phyloP scores from a whole-genome alignment of 2,888 invertebrate genomes.

The Drosophila recens region DNA sequence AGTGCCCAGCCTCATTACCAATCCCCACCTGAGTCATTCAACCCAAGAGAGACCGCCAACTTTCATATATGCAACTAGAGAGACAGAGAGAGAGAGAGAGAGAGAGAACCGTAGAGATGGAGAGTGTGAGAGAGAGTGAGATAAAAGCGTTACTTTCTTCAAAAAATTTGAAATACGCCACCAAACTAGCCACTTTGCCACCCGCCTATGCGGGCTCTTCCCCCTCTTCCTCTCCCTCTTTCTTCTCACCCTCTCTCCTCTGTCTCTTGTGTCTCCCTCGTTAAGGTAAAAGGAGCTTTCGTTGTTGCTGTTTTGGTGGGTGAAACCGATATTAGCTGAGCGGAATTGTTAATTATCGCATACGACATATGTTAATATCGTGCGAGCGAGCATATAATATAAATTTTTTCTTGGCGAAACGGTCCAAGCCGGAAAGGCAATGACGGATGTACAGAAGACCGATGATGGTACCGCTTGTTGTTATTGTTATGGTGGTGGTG shows the following conservation, averaged over 20 bases:
- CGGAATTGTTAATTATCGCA: constrained; percentile 82
- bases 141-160: constrained; percentile 62
- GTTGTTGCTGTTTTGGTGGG: constrained; percentile 69
- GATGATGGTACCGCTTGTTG: constrained; percentile 14
- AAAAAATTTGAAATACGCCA: constrained; percentile 66
- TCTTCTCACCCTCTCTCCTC: background rate
- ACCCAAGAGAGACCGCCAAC: constrained; percentile 52
- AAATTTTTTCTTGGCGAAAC: constrained; percentile 30
- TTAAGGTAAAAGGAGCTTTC: constrained; percentile 67
- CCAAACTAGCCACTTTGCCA: constrained; percentile 26
- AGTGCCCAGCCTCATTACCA: constrained; percentile 18
- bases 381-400: constrained; percentile 23
- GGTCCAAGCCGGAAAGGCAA: constrained; percentile 57
- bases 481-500: background rate
- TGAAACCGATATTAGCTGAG: constrained; percentile 83
- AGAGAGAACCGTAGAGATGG: background rate
- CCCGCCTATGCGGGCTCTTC: constrained; percentile 19
- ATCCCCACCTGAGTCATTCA: constrained; percentile 73
- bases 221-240: background rate
- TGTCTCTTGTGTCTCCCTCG: constrained; percentile 8
- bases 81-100: background rate
- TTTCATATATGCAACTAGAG: constrained; percentile 50
- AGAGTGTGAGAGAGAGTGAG: background rate
- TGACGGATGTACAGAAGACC: constrained; percentile 36
- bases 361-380: constrained; percentile 69